Evolutionary conservation across 2,113 vertebrate species (phyloP), one percentile per base, ranked within the genome.

Genomic region (Nothobranchius furzeri): DNA sequence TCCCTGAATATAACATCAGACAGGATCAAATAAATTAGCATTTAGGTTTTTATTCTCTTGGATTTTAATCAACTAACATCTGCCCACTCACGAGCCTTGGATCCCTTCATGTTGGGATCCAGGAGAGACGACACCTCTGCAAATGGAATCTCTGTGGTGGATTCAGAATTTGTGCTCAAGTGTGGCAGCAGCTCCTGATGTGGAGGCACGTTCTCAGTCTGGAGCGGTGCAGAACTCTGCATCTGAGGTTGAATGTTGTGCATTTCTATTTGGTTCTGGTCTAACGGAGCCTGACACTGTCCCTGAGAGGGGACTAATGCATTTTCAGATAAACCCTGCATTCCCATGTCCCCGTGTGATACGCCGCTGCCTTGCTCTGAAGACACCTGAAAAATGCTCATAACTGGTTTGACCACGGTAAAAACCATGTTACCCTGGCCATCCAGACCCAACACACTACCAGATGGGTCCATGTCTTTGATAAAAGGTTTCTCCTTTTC

Each of bases 31-130:
- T 30, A 30, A 30, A 30, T 30, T 3, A 30, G 1, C 30, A 30
- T 30, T 30, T 30, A 30, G 30, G 30, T 30, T 30, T 30, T 3
- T 30, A 30, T 30, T 30, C 30, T 30, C 30, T 30, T 30, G 30
- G 30, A 30, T 30, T 30, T 30, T 30, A 30, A 30, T 30, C 30
- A 30, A 30, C 50, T 45, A 75, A 7, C 6, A 37, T 17, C 10
- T 47, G 10, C 17, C 9, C 6, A 87, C 90, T 87, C 80, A 85
- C 92, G 89, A 47, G 93, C 93, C 67, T 93, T 94, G 9, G 93
- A 93, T 59, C 93, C 92, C 69, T 94, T 94, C 93, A 94, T 94
- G 86, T 94, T 94, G 24, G 93, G 93, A 68, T 94, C 93, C 59
- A 94, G 87, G 48, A 94, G 88, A 0, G 93, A 94, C 0, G 91